phyloP scores from a whole-genome alignment of 1,140 invertebrate genomes.

The Drosophila malerkotliana region DNA sequence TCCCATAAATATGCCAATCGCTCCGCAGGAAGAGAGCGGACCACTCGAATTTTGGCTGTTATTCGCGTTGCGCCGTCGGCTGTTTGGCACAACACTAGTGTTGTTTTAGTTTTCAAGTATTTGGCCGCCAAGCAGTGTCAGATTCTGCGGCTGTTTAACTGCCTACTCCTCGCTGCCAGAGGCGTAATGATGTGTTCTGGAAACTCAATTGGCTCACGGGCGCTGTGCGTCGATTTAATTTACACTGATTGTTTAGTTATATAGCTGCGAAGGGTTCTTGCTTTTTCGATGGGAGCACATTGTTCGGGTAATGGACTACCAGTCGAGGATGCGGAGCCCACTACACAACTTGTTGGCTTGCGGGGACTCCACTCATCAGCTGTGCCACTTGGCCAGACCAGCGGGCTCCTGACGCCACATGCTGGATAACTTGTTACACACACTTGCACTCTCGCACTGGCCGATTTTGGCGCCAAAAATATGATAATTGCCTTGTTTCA shows the following conservation, averaged over 20 bases:
- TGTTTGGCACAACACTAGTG: conserved; percentile 29
- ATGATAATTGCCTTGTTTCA: conserved; percentile 37
- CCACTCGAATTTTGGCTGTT: conserved; percentile 36
- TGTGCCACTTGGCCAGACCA: conserved; percentile 4
- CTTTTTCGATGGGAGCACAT: neutral
- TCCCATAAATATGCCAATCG: conserved; percentile 2
- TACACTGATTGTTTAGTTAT: conserved; percentile 32
- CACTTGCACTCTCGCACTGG: conserved; percentile 9
- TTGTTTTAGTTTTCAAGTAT: conserved; percentile 49
- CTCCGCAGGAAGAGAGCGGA: conserved; percentile 12
- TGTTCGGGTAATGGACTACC: conserved; percentile 1
- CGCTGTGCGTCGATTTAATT: conserved; percentile 33
- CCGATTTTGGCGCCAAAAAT: conserved; percentile 73
- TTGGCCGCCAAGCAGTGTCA: conserved; percentile 30
- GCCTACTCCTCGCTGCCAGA: conserved; percentile 11
- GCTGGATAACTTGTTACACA: conserved; percentile 63
- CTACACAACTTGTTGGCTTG: neutral
- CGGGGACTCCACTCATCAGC: neutral
- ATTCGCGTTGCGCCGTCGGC: conserved; percentile 36
- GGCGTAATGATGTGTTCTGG: conserved; percentile 18
- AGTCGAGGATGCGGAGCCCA: too few species aligned
- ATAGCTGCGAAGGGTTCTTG: neutral
- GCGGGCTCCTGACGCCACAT: conserved; percentile 11
- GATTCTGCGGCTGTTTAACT: conserved; percentile 12
- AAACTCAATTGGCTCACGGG: conserved; percentile 34